Conservation (phyloP, 2,797 vertebrate species). For the Anguilla obscura region DNA sequence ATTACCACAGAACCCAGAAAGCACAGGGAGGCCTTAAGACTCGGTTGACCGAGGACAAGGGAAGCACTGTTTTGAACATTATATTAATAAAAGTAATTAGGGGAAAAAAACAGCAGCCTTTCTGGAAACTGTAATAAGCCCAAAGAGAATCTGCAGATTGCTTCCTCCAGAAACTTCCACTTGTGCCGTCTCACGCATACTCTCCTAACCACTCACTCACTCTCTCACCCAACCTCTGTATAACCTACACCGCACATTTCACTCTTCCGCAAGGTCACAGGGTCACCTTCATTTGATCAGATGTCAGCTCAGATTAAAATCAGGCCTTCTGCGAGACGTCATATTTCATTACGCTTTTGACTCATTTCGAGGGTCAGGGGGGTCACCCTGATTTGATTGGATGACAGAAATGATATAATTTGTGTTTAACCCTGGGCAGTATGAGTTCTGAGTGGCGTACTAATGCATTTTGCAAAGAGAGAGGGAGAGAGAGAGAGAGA, state of each 20-base stretch:
- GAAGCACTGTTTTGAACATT: background rate
- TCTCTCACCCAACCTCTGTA: slow-evolving; percentile 54
- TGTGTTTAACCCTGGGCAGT: slow-evolving; percentile 67
- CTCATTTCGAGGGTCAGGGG: slow-evolving; percentile 73
- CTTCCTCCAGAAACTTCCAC: slow-evolving; percentile 35
- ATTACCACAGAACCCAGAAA: background rate
- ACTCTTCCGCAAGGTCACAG: slow-evolving; percentile 76
- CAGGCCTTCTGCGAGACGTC: slow-evolving; percentile 74
- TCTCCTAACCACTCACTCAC: slow-evolving; percentile 41
- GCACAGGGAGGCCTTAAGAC: background rate
- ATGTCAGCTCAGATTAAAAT: slow-evolving; percentile 81
- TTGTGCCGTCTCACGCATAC: slow-evolving; percentile 41
- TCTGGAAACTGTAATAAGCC: background rate
- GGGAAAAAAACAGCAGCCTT: background rate
- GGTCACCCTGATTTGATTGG: slow-evolving; percentile 79
- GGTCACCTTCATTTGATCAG: slow-evolving; percentile 77
- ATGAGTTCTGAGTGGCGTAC: slow-evolving; percentile 67
- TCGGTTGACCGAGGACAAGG: background rate
- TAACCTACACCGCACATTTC: slow-evolving; percentile 62
- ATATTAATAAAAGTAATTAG: background rate
- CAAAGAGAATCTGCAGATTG: slow-evolving; percentile 2
- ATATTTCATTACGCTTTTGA: slow-evolving; percentile 83
- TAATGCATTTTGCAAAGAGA: slow-evolving; percentile 59
- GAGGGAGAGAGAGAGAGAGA: slow-evolving; percentile 50
- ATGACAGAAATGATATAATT: slow-evolving; percentile 79